Evolutionary conservation across 2,113 vertebrate genomes (phyloP).

Genomic region (Ia io): DNA sequence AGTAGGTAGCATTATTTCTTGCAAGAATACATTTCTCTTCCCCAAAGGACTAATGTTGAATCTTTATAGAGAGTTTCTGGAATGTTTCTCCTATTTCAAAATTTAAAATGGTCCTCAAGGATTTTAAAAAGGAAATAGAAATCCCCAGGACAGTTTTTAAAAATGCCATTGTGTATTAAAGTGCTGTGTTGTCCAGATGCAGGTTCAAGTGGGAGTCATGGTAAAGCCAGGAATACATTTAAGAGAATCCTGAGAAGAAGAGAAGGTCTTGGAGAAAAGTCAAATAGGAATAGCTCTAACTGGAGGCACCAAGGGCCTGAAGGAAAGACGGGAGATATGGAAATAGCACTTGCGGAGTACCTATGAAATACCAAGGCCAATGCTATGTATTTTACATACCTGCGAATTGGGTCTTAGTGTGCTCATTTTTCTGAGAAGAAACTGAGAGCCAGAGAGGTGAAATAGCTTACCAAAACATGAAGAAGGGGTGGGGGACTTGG

Average conservation of each 20-base stretch:
- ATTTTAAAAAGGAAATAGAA: background rate
- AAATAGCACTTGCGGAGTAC: background rate
- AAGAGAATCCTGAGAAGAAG: background rate
- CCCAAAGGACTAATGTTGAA: background rate
- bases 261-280: background rate
- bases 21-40: background rate
- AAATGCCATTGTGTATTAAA: background rate
- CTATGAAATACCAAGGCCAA: background rate
- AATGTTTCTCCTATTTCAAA: background rate
- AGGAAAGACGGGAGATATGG: background rate
- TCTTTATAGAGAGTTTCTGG: background rate
- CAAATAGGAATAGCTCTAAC: background rate
- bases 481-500: background rate
- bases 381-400: background rate
- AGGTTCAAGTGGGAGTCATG: background rate
- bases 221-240: background rate
- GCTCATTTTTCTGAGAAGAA: background rate
- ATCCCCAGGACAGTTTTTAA: background rate
- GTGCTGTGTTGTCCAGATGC: background rate
- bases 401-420: background rate
- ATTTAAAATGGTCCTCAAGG: background rate
- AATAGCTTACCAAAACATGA: background rate
- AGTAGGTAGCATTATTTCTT: background rate
- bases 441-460: background rate
- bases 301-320: background rate